Evolutionary conservation across 1,140 invertebrate genomes (phyloP), one percentile per base, ranked within the genome.

Genomic region (Helicoverpa zea): DNA sequence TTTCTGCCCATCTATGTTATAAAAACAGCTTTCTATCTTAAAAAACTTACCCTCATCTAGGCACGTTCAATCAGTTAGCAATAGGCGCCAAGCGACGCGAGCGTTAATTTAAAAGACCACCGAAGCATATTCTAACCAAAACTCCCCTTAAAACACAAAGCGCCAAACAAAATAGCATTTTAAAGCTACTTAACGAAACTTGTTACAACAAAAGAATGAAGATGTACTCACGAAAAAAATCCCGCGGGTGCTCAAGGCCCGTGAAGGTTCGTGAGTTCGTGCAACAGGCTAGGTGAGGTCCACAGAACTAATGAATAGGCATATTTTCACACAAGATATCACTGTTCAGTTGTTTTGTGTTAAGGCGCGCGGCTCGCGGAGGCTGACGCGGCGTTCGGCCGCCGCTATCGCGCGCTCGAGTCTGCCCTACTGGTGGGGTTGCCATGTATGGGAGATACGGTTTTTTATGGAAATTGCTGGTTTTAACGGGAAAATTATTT

Each of bases 401-500:
- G 89, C 89, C 89, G 84, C 90, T 86, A 83, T 87, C 83, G 83
- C 92, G 87, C 88, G 91, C 84, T 86, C 74, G 70, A 86, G 79
- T 94, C 91, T 93, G 89, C 68, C 74, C 81, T 81, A 81, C 76
- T 79, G 43, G 79, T 13, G 13, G 83, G 63, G 83, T 81, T 81
- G 77, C 83, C 64, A 81, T 1, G 4, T 13, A 51, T 30, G 18
- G 49, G 10, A 43, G 2, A n/a, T 18, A 7, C 64, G 16, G 1
- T n/a, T 29, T 23, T 29, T 59, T 12, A 2, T 3, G 58, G 58
- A 23, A 12, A 16, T 23, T 59, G 29, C 18, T 47, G 23, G 0
- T 9, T 47, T 23, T 74, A 47, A 30, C n/a, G 0, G 29, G 1
- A 7, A 43, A 2, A 16, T 5, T 64, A 35, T 35, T 64, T n/a